Evolutionary conservation across 2,797 vertebrate species (phyloP).

Genomic region (Parotocinclus haroldoi): DNA sequence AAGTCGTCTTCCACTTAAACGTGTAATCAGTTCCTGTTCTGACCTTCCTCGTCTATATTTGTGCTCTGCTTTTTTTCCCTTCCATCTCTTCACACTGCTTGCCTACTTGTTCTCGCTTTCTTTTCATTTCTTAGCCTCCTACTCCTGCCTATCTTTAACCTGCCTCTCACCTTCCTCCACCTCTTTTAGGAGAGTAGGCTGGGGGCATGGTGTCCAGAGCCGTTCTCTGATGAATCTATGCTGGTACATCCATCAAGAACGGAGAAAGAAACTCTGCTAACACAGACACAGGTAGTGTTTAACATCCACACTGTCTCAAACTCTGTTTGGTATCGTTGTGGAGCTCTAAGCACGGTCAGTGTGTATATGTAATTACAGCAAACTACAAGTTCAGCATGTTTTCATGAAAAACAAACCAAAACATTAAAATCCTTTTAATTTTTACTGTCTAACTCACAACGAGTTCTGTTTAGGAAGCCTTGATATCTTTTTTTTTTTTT

Average conservation of each 20-base stretch:
- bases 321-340: neutral
- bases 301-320: neutral
- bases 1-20: too few species aligned
- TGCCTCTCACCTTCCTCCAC: slow-evolving; percentile 1
- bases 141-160: slow-evolving; percentile 6
- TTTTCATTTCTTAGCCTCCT: neutral
- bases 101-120: neutral
- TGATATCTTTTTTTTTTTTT: neutral
- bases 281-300: slow-evolving; percentile 28
- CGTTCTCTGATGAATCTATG: slow-evolving; percentile 67
- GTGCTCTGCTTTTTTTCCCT: neutral
- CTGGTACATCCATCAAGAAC: slow-evolving; percentile 55
- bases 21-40: too few species aligned
- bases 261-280: slow-evolving; percentile 42
- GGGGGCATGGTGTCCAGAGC: slow-evolving; percentile 50
- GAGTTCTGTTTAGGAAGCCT: too few species aligned
- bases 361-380: neutral
- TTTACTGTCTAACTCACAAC: too few species aligned
- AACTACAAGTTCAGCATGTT: neutral
- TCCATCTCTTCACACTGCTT: neutral
- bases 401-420: too few species aligned
- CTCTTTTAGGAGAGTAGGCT: slow-evolving; percentile 30
- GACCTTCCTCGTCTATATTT: too few species aligned
- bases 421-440: too few species aligned
- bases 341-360: too few species aligned